Conservation (phyloP, 2,113 vertebrate species). For the Microtus richardsoni region DNA sequence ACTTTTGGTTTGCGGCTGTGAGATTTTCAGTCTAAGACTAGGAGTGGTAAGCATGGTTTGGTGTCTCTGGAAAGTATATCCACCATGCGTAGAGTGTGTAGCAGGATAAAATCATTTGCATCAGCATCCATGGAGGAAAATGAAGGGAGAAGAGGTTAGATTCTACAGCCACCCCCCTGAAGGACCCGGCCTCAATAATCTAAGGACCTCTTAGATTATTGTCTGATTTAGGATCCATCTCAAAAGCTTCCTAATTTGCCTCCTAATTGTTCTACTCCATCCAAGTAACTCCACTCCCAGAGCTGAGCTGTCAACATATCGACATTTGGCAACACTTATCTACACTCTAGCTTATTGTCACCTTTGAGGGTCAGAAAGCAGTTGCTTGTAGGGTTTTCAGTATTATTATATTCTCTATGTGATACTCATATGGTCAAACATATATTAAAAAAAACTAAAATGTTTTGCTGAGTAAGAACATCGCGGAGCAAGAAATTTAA, state of each 20-base stretch:
- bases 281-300: background rate
- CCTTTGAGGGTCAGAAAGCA: background rate
- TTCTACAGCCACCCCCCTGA: background rate
- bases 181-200: too few relatives aligned
- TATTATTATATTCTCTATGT: background rate
- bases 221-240: background rate
- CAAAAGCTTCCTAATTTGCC: background rate
- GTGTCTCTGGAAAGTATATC: background rate
- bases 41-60: background rate
- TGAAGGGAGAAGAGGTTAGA: background rate
- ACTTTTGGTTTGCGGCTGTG: background rate
- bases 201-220: background rate
- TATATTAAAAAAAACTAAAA: background rate
- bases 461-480: slow-evolving; percentile 28
- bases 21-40: background rate
- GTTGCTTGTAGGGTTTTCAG: background rate
- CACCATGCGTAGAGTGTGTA: background rate
- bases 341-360: background rate
- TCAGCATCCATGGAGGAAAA: background rate
- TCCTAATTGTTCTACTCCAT: background rate
- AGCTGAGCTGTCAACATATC: too few relatives aligned
- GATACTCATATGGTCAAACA: background rate
- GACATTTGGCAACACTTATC: background rate
- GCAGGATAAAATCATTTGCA: background rate
- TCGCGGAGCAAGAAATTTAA: background rate